Base-by-base conservation (phyloP, 1,140 invertebrate genomes). In the Camponotus floridanus region DNA sequence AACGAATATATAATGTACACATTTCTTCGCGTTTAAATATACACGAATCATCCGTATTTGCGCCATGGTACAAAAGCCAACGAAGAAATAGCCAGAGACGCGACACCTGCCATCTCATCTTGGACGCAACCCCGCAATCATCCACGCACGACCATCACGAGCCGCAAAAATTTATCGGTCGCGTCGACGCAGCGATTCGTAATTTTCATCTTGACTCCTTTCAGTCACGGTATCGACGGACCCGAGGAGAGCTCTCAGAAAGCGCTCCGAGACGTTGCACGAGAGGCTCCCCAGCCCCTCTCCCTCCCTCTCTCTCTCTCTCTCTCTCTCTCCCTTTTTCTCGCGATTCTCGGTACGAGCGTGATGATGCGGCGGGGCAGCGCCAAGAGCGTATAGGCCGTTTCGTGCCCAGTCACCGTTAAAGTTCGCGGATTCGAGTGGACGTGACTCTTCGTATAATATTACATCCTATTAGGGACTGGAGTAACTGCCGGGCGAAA, bases 381-480 rank as follows among this genome's bases (percentile, higher is more conserved):
- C 76, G 15, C 9, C 26, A 62, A 55, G 80, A 15, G 42, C 71
- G 81, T 64, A 85, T 76, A 85, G 73, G 64, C 87, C 76, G 88
- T 94, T 93, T 94, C 94, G 93, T 95, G 94, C 84, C 87, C 91
- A 90, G 80, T 91, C 91, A 92, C 90, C 93, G 93, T 94, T 94
- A 94, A 92, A 93, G 88, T 87, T 91, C 90, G 92, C 91, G 89
- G 93, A 94, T 94, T 94, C 93, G 92, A 93, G 93, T 94, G 93
- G 93, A 93, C 91, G 91, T 90, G 92, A 91, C 89, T 93, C 92
- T 91, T 90, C 87, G 91, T 94, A 93, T 93, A 94, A 94, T 94
- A 94, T 94, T 94, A 94, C 94, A 93, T 94, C 92, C 93, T 94
- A 94, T 94, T 94, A 94, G 92, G 91, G 55, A 86, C 90, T 87